Percentiles rank a stretch among this genome's conserved stretches.
Conservation (phyloP, 1,140 invertebrate genomes). For the Drosophila ananassae region DNA sequence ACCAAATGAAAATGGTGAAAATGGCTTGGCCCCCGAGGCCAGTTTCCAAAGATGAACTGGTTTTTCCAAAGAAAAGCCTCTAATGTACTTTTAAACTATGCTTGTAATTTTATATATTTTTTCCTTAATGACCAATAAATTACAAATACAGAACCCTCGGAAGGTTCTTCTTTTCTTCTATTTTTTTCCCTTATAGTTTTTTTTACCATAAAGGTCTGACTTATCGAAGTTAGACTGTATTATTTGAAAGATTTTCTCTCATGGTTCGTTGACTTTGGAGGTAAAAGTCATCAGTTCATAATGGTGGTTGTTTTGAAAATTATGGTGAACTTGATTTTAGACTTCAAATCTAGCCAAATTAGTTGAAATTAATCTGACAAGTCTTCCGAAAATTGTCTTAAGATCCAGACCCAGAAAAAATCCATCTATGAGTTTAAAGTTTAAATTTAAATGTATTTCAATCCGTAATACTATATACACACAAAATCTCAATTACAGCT, state of each 20-base stretch:
- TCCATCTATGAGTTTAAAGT: not conserved
- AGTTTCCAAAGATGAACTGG: slow-evolving; percentile 40
- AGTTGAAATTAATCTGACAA: not conserved
- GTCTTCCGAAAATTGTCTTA: not conserved
- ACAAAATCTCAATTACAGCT: slow-evolving; percentile 71
- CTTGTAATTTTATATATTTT: not conserved
- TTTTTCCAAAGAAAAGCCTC: slow-evolving; percentile 18
- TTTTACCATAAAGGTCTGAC: not conserved
- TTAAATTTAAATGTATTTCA: slow-evolving; percentile 74
- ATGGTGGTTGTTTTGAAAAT: slow-evolving; percentile 2
- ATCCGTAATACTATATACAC: slow-evolving; percentile 78
- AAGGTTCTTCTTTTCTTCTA: not conserved
- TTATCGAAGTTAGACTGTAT: slow-evolving; percentile 16
- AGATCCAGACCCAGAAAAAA: too few relatives aligned
- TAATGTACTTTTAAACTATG: not conserved
- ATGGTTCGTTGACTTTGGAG: slow-evolving; percentile 38
- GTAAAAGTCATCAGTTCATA: slow-evolving; percentile 4
- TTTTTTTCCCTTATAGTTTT: not conserved
- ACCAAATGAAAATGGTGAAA: slow-evolving; percentile 41
- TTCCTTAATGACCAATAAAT: too few relatives aligned
- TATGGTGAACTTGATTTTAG: slow-evolving; percentile 4
- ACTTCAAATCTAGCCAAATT: not conserved
- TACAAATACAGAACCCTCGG: too few relatives aligned
- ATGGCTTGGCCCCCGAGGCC: slow-evolving; percentile 3
- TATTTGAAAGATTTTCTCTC: slow-evolving; percentile 13